Base-by-base conservation (phyloP, 2,113 vertebrate species). In the Cepphus grylle region DNA sequence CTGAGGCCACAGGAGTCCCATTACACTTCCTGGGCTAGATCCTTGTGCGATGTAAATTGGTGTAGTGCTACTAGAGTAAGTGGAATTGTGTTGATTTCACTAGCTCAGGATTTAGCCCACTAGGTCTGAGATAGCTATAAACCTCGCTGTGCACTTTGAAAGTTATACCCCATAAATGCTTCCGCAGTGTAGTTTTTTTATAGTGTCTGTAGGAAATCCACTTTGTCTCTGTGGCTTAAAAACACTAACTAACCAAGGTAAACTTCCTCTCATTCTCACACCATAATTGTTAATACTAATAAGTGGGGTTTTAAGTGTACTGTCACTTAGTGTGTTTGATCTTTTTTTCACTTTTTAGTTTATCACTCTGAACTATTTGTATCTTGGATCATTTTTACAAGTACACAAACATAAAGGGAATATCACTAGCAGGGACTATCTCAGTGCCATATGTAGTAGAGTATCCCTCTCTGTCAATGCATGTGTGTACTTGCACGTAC, bases 1-100 rank as follows among this genome's bases (percentile, higher is more conserved):
- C 89, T 85, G 91, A 89, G 90, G 96, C 92, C 94, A 77, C 89
- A 82, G 55, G 92, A 88, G 94, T 90, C 85, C 90, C 90, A 69
- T 96, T 96, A 84, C 66, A 25, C 36, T 70, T 90, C 65, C 47
- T 38, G 53, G 88, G 70, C 78, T 67, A 88, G 73, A 88, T 90
- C 65, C 86, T 92, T 0, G 0, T 21, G 27, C 85, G 92, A 53
- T 94, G 92, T 85, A 94, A 91, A 81, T 55, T 80, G 84, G 45
- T 82, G 84, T 78, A 96, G 70, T 36, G 45, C 73, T 71, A 38
- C 59, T 34, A 61, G 62, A 77, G 53, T 88, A 65, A 87, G 52
- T 76, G 61, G 58, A 90, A 45, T 76, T 53, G 19, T 56, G 66
- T 50, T 76, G 87, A 63, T 94, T 88, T 96, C 81, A 61, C 56